Conservation (phyloP, 2,888 invertebrate species). For the Acrobasis consociella region DNA sequence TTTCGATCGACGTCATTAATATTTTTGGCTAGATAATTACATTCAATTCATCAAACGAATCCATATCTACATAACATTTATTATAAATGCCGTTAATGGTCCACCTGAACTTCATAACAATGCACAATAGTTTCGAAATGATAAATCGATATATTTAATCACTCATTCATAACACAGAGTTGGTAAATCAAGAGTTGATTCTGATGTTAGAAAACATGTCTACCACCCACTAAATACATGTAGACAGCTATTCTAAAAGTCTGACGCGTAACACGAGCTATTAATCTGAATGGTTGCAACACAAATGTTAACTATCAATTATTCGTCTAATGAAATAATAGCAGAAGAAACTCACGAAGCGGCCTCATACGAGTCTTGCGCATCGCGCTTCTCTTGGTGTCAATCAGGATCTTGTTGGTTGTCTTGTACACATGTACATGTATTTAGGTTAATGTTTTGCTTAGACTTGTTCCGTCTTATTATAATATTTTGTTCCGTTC, state of each 20-base stretch:
- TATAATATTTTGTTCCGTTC: too few species aligned
- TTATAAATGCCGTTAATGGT: conserved; percentile 42
- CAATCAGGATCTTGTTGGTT: conserved; percentile 27
- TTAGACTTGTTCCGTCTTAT: neutral
- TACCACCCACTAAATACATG: conserved; percentile 54
- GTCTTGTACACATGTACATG: neutral
- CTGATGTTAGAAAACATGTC: conserved; percentile 39
- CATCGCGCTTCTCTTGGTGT: conserved; percentile 28
- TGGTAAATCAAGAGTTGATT: conserved; percentile 49
- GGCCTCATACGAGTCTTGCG: conserved; percentile 39
- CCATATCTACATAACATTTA: conserved; percentile 16
- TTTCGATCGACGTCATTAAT: neutral
- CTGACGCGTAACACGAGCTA: conserved; percentile 67
- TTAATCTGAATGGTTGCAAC: conserved; percentile 71
- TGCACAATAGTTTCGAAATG: conserved; percentile 59
- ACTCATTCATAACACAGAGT: conserved; percentile 57
- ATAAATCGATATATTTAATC: conserved; percentile 63
- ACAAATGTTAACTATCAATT: conserved; percentile 71
- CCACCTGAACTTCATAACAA: conserved; percentile 50
- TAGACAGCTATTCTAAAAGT: conserved; percentile 42
- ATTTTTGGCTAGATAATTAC: conserved; percentile 5
- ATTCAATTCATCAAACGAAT: conserved; percentile 13
- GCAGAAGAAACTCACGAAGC: conserved; percentile 61
- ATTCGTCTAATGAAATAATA: conserved; percentile 74
- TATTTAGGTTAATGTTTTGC: neutral